Evolutionary conservation across 2,888 invertebrate species (phyloP), one percentile per base, ranked within the genome.

Genomic region (Spodoptera picta): DNA sequence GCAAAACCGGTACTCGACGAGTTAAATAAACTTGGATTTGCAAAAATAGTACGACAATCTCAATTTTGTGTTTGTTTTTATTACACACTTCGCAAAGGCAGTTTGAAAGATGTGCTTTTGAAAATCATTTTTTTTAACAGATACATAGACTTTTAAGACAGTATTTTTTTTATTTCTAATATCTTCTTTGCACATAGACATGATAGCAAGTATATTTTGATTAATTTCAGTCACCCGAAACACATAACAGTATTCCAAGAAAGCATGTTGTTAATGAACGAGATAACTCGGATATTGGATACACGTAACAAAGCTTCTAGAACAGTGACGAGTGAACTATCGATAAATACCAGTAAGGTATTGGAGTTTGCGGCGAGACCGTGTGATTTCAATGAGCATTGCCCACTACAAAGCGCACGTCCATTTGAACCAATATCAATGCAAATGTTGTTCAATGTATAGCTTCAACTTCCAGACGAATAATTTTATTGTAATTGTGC

Each of bases 341-440:
- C 59, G 60, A 71, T 68, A 65, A 56, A 60, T 65, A 59, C 60
- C 47, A 46, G 49, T 45, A 46, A 59, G 49, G 55, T 27, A 71
- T 24, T 51, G 48, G 58, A 41, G 72, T 68, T 66, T 66, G 72
- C 47, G 61, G 60, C 60, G 46, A 52, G 42, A 48, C 42, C n/a
- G 41, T 60, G 64, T 67, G 66, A 71, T 79, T 78, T 71, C 76
- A 74, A 69, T 76, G 67, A 76, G 65, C 61, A 57, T 49, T 50
- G 42, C 55, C 59, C 56, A 57, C 70, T 55, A 69, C 70, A 74
- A 78, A 78, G 62, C 54, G 44, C 61, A 44, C 56, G 69, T 36
- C 65, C 73, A 65, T 58, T 68, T 60, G 52, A 68, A 45, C 68
- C 67, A 70, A 77, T 75, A 77, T 70, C 60, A 74, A 71, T 73